Evolutionary conservation across 2,113 vertebrate species (phyloP), one percentile per base, ranked within the genome.

Genomic region (Amphiprion ocellaris): DNA sequence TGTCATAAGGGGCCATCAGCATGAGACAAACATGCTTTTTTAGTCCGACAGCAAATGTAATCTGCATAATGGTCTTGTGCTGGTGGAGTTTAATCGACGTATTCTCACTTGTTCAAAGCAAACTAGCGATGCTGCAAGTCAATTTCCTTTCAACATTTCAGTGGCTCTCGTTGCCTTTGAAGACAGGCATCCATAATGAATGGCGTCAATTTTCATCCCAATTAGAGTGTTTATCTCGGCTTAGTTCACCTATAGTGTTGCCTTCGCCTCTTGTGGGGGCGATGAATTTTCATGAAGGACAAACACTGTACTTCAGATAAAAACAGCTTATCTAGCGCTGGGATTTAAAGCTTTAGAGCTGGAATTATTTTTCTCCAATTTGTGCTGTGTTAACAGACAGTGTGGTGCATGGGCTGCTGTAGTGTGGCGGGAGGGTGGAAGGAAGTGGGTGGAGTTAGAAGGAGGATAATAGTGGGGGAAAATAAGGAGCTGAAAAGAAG

Each of bases 211-310:
- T 93, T 93, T 92, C 87, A 77, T 93, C 82, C 92, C 90, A 94
- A 93, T 94, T 94, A 94, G 90, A 89, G 86, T 93, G 90, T 93
- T 94, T 94, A 93, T 93, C 91, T 88, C 52, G 46, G 84, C 89
- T 92, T 92, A 92, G 90, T 90, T 93, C 91, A 93, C 90, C 92
- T 93, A 91, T 91, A 86, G 88, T 86, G 89, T 76, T 90, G 90
- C 85, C 85, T 88, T 73, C 82, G 87, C 88, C 87, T 92, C 90
- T 89, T 86, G 84, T 87, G 87, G 73, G 69, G 62, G 74, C 50
- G 37, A 92, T 94, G 91, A 91, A 94, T 92, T 93, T 92, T 92
- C 83, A 94, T 94, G 90, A 93, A 93, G 90, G 92, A 89, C 90
- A 91, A 93, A 90, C 90, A 85, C 89, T 83, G 82, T 87, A 82